These are phyloP conservation scores for Drosophila rubida DNA, from an alignment of 2,888 invertebrate species.

Conservation along the genomic window DNA sequence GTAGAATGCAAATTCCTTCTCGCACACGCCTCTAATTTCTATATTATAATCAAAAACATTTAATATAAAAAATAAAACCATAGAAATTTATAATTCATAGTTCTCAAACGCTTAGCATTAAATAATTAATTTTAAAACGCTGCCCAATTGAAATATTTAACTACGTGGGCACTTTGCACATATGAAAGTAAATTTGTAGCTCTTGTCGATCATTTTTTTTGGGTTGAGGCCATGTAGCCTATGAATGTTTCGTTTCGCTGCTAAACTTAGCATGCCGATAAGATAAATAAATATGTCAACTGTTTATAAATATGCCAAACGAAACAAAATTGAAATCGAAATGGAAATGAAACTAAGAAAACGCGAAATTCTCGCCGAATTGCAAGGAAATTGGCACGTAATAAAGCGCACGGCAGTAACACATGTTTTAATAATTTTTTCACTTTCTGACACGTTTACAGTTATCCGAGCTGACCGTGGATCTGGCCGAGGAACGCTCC, in stretches of 20 bases:
- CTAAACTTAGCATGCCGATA: conserved; percentile 41
- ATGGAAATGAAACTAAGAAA: conserved; percentile 25
- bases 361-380: conserved; percentile 1
- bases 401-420: not conserved
- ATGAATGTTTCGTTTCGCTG: not conserved
- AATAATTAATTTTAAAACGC: not conserved
- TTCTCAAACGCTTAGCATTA: not conserved
- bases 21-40: not conserved
- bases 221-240: conserved; percentile 33
- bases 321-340: conserved; percentile 29
- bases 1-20: not conserved
- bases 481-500: conserved; percentile 96
- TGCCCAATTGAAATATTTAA: not conserved
- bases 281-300: conserved; percentile 36
- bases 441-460: conserved; percentile 83
- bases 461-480: conserved; percentile 96
- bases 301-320: conserved; percentile 48
- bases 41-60: not conserved
- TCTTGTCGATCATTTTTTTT: conserved; percentile 1
- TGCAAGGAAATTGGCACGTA: conserved; percentile 3
- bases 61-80: not conserved
- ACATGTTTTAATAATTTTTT: conserved; percentile 10
- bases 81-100: not conserved
- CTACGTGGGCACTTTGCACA: not conserved
- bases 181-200: conserved; percentile 7